phyloP scores from a whole-genome alignment of 1,140 invertebrate species.

The Brachionus rotundiformis region DNA sequence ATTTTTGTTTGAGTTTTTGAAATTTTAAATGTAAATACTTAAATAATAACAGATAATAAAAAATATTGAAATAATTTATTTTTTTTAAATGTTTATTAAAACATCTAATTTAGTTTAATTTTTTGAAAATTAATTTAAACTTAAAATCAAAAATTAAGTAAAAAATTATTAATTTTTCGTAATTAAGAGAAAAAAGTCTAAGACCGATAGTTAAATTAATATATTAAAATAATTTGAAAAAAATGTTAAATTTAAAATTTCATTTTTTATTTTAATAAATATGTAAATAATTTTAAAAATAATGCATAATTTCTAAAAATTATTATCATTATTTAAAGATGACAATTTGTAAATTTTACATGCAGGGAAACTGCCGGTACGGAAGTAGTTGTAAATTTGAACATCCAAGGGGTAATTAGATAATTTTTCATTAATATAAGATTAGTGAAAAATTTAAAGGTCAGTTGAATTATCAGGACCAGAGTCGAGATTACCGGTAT shows the following conservation, averaged over 20 bases:
- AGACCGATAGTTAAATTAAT: too few species aligned
- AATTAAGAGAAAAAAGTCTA: too few species aligned
- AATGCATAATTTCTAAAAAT: not conserved
- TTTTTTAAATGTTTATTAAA: too few species aligned
- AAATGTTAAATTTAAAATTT: too few species aligned
- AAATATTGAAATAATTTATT: not conserved
- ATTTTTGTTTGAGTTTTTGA: not conserved
- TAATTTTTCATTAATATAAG: not conserved
- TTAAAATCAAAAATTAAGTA: too few species aligned
- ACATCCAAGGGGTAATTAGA: not conserved
- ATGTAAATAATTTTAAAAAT: not conserved
- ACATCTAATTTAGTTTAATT: too few species aligned
- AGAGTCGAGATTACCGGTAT: not conserved
- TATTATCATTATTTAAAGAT: not conserved
- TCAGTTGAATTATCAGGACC: constrained; percentile 14
- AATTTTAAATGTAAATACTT: constrained; percentile 23
- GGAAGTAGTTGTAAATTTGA: constrained; percentile 9
- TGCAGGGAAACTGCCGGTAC: constrained; percentile 2
- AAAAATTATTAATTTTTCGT: too few species aligned
- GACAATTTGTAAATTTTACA: constrained; percentile 15
- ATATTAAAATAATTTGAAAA: too few species aligned
- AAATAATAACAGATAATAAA: not conserved
- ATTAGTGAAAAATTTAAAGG: not conserved
- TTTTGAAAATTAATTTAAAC: too few species aligned
- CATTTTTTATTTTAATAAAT: not conserved